Conservation (phyloP, 2,113 vertebrate genomes). For the Limanda limanda region DNA sequence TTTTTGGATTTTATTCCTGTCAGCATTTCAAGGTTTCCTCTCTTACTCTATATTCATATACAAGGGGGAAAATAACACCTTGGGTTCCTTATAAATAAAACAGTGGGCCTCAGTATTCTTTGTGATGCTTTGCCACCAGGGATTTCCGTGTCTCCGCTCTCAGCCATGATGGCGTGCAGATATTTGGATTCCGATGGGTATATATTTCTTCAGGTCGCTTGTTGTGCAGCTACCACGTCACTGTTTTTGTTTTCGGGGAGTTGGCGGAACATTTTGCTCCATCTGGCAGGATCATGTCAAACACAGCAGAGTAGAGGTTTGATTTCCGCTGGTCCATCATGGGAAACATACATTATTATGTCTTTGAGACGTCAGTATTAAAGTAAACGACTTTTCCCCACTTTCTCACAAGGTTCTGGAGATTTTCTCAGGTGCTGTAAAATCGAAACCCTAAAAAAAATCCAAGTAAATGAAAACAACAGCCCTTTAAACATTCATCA, state of each 20-base stretch:
- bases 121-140: slow-evolving; percentile 65
- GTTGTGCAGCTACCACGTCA: slow-evolving; percentile 37
- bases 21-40: slow-evolving; percentile 72
- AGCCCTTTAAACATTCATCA: too few relatives aligned
- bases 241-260: slow-evolving; percentile 49
- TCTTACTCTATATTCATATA: slow-evolving; percentile 68
- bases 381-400: slow-evolving; percentile 1
- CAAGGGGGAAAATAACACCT: slow-evolving; percentile 36
- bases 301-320: slow-evolving; percentile 44
- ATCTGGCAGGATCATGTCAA: slow-evolving; percentile 49
- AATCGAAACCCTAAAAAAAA: not conserved
- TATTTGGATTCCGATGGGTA: slow-evolving; percentile 60
- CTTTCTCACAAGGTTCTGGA: not conserved
- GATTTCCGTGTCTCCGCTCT: slow-evolving; percentile 63
- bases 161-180: slow-evolving; percentile 53
- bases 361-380: slow-evolving; percentile 41
- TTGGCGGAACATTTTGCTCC: slow-evolving; percentile 67
- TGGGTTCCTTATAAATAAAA: slow-evolving; percentile 76
- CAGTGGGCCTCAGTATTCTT: slow-evolving; percentile 61
- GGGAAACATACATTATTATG: slow-evolving; percentile 36
- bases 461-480: not conserved
- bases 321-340: slow-evolving; percentile 39
- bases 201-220: slow-evolving; percentile 38
- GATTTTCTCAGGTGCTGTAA: slow-evolving; percentile 6
- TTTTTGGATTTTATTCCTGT: slow-evolving; percentile 61